Evolutionary conservation across 2,888 invertebrate species (phyloP), one percentile per base, ranked within the genome.

Genomic region (Bombylius discolor): DNA sequence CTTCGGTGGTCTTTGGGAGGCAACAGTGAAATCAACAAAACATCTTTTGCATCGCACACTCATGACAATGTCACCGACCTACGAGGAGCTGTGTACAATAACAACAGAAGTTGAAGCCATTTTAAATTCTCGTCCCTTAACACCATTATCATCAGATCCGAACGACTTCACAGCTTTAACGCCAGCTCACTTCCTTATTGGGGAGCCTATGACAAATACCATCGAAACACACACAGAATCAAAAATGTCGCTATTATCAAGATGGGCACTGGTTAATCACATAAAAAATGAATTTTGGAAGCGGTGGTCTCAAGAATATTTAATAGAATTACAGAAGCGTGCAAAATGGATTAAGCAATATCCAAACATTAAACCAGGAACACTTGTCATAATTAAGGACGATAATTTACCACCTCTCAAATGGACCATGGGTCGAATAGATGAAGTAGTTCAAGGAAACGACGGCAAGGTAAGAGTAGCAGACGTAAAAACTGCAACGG

Each of bases 161-260:
- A 62, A 61, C 55, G 61, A 62, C 49, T 53, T 58, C 9, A 56
- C 58, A 57, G 60, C 63, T 0, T 45, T 63, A 1, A 61, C 62
- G 1, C 61, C 62, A 2, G 61, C 52, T 3, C 61, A 61, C 44
- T 48, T 62, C 23, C 33, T 57, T 11, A 60, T 62, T 52, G 62
- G 62, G 9, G 56, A 51, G 13, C 52, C 60, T 1, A 50, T 63
- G 9, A 42, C 47, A 23, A 42, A 58, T 0, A n/a, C 57, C 5
- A 58, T 51, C 7, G 32, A 49, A 5, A 14, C 48, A 13, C 4
- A 4, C 9, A 6, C 14, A 3, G 13, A 31, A 11, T 2, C 6
- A 12, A 51, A 51, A 13, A 13, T 23, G n/a, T 51, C 51, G 4
- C 5, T 39, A n/a, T 11, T 47, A 23, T 47, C 47, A 7, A 9